Conservation (phyloP, 35 echinoderm and acorn worm genomes). For the Lytechinus pictus region DNA sequence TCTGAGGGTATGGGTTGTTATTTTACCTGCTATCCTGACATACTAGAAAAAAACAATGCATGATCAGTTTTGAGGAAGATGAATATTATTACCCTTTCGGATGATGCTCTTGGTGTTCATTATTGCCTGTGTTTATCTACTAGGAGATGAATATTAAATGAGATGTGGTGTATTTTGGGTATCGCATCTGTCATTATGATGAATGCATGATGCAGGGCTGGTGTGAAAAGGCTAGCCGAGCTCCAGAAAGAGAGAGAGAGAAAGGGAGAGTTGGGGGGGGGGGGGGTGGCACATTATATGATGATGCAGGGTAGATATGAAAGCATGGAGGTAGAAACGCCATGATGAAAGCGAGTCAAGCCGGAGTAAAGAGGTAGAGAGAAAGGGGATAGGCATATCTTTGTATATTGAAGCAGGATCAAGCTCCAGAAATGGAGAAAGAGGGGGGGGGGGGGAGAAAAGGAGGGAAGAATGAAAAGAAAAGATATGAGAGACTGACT, state of each 20-base stretch:
- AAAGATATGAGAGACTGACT: not conserved
- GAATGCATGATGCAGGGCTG: not conserved
- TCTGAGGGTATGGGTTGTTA: too few species aligned
- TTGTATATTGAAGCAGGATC: too few species aligned
- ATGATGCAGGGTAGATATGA: not conserved
- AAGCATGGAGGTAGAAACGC: not conserved
- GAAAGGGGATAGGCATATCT: not conserved
- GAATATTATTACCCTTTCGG: not conserved
- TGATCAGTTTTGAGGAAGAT: not conserved
- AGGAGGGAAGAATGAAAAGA: not conserved
- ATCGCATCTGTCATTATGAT: not conserved
- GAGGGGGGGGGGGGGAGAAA: not conserved
- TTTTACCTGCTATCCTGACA: not conserved
- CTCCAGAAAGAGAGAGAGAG: not conserved
- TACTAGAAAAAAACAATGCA: not conserved
- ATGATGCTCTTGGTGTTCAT: not conserved
- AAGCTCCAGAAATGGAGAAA: too few species aligned
- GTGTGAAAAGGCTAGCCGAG: not conserved
- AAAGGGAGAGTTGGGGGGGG: not conserved
- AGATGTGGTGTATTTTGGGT: not conserved
- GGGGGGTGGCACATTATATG: too few species aligned
- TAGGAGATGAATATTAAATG: constrained; percentile 6
- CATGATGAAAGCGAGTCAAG: not conserved
- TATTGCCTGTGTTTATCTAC: not conserved
- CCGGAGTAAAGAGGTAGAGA: not conserved